Evolutionary conservation across 2,797 vertebrate genomes (phyloP).

Genomic region (Lacerta bilineata): DNA sequence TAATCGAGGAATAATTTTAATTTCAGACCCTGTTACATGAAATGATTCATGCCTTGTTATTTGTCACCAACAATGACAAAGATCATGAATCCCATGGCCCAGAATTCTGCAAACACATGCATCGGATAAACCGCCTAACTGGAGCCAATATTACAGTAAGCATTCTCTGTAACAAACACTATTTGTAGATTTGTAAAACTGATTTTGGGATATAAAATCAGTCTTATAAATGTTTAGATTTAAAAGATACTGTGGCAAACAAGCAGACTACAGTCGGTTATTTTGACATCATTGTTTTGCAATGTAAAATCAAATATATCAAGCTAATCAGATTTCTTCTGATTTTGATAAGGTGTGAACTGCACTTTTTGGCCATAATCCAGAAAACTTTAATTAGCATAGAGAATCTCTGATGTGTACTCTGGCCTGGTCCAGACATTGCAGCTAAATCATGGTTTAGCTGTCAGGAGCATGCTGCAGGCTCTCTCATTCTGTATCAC

Average conservation of each 20-base stretch:
- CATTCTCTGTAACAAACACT: background rate
- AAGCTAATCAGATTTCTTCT: background rate
- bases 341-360: background rate
- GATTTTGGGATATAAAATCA: background rate
- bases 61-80: conserved; percentile 94
- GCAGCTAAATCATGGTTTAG: background rate
- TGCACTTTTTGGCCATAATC: background rate
- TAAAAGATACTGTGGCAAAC: background rate
- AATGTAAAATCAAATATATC: background rate
- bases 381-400: background rate
- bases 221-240: background rate
- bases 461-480: background rate
- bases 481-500: background rate
- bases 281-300: background rate
- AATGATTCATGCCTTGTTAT: conserved; percentile 98
- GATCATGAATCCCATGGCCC: conserved; percentile 94
- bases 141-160: conserved; percentile 93
- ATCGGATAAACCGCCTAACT: conserved; percentile 89
- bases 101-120: conserved; percentile 97
- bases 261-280: background rate
- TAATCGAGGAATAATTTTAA: background rate
- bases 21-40: conserved; percentile 96
- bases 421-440: background rate
- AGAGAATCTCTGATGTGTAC: background rate
- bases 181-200: background rate